Base-by-base conservation (phyloP, 2,113 vertebrate species). In the Zosterops borbonicus region DNA sequence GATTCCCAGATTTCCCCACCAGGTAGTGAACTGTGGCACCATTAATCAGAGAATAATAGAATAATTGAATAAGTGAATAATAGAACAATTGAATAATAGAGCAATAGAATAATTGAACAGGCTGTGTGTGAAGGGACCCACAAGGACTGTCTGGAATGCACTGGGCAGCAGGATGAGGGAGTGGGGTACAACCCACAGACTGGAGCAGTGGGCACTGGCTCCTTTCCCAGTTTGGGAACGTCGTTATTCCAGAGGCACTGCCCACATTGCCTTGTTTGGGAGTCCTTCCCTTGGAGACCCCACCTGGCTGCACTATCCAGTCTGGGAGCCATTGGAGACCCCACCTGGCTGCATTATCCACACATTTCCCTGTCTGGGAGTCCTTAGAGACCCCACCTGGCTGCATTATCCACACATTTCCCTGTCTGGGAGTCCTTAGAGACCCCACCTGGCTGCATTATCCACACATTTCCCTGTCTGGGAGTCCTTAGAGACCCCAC, bases 111-210 rank as follows among this genome's bases (percentile, higher is more conserved):
- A 28, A 39, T 5, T 17, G 39, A 47, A 31, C 18, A 25, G 42
- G 47, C 55, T 69, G 46, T 47, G 39, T 39, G 41, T 55, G 44
- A 69, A 69, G 29, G n/a, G 17, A 11, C 17, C 24, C 29, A 41
- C 35, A 29, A 42, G 55, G 39, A 11, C 39, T 39, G 39, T 12
- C 29, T 67, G 41, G 42, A 29, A n/a, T 11, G 11, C 68, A 18
- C 21, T 24, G 76, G 60, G 56, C 47, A 58, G 2, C 74, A 25
- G 28, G 18, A 15, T 35, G 53, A 28, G 41, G 11, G 4, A 41
- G 27, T 2, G 12, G 20, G n/a, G 2, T 28, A 9, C 5, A 42
- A 56, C 47, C 1, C 2, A 24, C 7, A n/a, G 55, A 2, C 21
- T 23, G 11, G 3, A 7, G 39, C 12, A 11, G 21, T 2, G 27